These are phyloP conservation scores for Micromussa lordhowensis DNA, from an alignment of 92 coral and sea anemone species.

Conservation along the genomic window DNA sequence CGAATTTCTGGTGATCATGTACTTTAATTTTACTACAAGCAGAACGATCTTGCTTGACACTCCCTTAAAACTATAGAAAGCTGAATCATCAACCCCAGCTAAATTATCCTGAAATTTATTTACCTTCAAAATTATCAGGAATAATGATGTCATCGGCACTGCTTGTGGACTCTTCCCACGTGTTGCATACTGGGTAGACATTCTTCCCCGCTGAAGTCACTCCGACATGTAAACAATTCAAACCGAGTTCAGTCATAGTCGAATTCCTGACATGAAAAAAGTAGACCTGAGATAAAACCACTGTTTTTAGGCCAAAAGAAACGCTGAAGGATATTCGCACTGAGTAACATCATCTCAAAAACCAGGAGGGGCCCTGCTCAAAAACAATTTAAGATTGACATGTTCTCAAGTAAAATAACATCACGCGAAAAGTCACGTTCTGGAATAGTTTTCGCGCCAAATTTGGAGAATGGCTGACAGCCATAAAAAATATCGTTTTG, in stretches of 20 bases:
- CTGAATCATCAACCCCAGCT: not conserved
- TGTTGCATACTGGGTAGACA: slow-evolving; percentile 38
- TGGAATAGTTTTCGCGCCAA: not conserved
- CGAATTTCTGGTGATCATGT: too few relatives aligned
- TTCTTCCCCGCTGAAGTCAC: slow-evolving; percentile 48
- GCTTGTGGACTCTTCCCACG: not conserved
- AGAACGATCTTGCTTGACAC: too few relatives aligned
- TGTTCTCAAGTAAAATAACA: too few relatives aligned
- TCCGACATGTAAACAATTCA: slow-evolving; percentile 35
- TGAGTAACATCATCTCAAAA: not conserved
- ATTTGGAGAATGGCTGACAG: not conserved
- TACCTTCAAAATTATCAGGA: slow-evolving; percentile 12
- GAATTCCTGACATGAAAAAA: not conserved
- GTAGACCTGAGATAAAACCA: not conserved
- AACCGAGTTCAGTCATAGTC: slow-evolving; percentile 27
- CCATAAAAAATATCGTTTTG: not conserved
- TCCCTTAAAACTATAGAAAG: too few relatives aligned
- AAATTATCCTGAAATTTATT: not conserved
- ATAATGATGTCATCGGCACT: slow-evolving; percentile 1
- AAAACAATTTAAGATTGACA: not conserved
- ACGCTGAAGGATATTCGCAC: not conserved
- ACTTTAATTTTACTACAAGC: too few relatives aligned
- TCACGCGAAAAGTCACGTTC: not conserved
- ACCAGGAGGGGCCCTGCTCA: too few relatives aligned
- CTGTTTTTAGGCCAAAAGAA: not conserved